Percentiles rank a stretch among this genome's conserved stretches.
Evolutionary conservation across 2,888 invertebrate genomes (phyloP).

Genomic region (Eulithis testata): DNA sequence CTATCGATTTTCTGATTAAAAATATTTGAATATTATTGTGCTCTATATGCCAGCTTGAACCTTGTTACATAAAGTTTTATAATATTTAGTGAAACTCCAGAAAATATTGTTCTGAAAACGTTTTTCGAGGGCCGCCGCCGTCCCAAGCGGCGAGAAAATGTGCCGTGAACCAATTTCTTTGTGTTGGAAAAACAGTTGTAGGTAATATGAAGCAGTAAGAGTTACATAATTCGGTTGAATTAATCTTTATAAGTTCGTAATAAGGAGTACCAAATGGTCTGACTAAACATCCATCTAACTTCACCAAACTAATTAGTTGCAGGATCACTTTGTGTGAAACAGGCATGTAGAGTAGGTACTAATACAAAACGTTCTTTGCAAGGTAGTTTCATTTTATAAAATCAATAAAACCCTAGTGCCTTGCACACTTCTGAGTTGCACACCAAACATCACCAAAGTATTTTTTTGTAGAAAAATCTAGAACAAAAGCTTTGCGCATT

Average conservation of each 20-base stretch:
- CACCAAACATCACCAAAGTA: too few relatives aligned
- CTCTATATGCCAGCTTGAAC: neutral
- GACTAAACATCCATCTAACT: neutral
- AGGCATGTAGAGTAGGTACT: too few relatives aligned
- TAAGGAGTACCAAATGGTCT: neutral
- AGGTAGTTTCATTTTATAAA: too few relatives aligned
- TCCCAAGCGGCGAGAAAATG: conserved; percentile 10
- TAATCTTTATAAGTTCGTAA: neutral
- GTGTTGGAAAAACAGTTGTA: conserved; percentile 17
- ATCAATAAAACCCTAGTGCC: too few relatives aligned
- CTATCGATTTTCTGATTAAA: too few relatives aligned
- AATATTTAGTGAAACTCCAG: conserved; percentile 7
- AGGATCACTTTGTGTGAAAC: too few relatives aligned
- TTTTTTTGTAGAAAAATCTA: too few relatives aligned
- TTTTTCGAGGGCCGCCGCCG: conserved; percentile 7
- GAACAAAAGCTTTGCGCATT: neutral
- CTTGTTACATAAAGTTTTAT: neutral
- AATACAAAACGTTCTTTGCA: too few relatives aligned
- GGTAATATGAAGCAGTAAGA: conserved; percentile 1
- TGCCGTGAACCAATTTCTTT: conserved; percentile 21
- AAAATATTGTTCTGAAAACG: conserved; percentile 17
- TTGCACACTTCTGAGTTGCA: too few relatives aligned
- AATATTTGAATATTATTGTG: too few relatives aligned
- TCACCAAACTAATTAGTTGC: too few relatives aligned
- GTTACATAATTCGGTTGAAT: neutral